These are phyloP conservation scores for Hesperia comma DNA, from an alignment of 2,888 invertebrate genomes.

Conservation along the genomic window DNA sequence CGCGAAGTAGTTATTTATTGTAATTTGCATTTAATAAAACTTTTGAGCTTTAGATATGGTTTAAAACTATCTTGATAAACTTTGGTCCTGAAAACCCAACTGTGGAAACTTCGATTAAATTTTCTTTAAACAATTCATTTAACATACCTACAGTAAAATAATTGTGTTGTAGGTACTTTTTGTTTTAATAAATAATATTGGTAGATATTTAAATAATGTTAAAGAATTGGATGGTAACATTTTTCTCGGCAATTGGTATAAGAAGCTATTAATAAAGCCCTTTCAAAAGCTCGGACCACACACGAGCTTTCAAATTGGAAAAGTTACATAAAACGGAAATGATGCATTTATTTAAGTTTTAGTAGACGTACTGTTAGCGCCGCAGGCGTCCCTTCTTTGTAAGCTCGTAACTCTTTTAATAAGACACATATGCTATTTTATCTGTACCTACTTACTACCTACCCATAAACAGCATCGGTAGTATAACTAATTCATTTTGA, in stretches of 20 bases:
- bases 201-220: background rate
- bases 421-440: slow-evolving; percentile 75
- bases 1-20: no score
- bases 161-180: no score
- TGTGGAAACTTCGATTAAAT: no score
- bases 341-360: slow-evolving; percentile 72
- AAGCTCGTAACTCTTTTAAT: slow-evolving; percentile 77
- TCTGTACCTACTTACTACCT: no score
- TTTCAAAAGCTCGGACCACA: slow-evolving; percentile 71
- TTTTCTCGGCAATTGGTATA: slow-evolving; percentile 16
- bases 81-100: no score
- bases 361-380: slow-evolving; percentile 61
- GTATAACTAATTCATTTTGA: slow-evolving; percentile 70
- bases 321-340: slow-evolving; percentile 76
- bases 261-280: slow-evolving; percentile 53
- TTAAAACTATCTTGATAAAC: no score
- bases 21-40: no score
- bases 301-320: slow-evolving; percentile 75
- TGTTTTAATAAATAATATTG: slow-evolving; percentile 14
- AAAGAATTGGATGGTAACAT: slow-evolving; percentile 14
- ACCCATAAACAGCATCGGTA: slow-evolving; percentile 70
- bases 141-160: no score
- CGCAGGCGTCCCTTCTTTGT: slow-evolving; percentile 74
- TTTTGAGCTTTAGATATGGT: no score
- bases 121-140: no score